These are phyloP conservation scores for Nomada fucata DNA, from an alignment of 2,888 invertebrate species.

Conservation along the genomic window DNA sequence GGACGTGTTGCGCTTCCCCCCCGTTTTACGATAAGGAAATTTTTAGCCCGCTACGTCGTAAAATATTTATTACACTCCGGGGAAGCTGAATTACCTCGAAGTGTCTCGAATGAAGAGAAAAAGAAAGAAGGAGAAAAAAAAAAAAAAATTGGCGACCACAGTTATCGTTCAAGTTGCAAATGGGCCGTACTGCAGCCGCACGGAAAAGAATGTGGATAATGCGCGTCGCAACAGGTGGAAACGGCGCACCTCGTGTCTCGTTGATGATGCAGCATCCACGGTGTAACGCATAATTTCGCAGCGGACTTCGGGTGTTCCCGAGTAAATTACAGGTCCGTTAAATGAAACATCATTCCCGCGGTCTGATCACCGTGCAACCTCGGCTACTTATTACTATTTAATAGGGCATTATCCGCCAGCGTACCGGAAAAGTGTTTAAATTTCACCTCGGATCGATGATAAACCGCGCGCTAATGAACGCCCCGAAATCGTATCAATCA, in stretches of 20 bases:
- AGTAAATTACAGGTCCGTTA: constrained; percentile 30
- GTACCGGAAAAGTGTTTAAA: constrained; percentile 7
- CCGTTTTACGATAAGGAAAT: no score
- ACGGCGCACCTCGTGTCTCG: constrained; percentile 7
- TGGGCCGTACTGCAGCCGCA: not conserved
- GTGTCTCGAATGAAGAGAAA: not conserved
- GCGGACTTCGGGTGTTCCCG: not conserved
- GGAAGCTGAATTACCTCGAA: no score
- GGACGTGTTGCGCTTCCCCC: no score
- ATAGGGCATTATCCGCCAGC: constrained; percentile 18
- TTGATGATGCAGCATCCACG: constrained; percentile 13
- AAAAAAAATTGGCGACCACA: not conserved
- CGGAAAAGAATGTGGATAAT: constrained; percentile 8
- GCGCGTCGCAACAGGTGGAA: constrained; percentile 7
- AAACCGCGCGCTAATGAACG: constrained; percentile 18
- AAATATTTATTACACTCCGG: no score
- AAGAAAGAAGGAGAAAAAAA: not conserved
- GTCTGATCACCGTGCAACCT: not conserved
- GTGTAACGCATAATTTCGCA: constrained; percentile 25
- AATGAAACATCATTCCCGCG: constrained; percentile 25
- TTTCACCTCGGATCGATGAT: constrained; percentile 1
- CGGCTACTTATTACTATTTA: constrained; percentile 36
- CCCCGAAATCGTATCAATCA: constrained; percentile 10
- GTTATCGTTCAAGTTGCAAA: constrained; percentile 19
- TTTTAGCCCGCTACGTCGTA: no score